Conservation (phyloP, 2,113 vertebrate species). For the Sigmodon hispidus region DNA sequence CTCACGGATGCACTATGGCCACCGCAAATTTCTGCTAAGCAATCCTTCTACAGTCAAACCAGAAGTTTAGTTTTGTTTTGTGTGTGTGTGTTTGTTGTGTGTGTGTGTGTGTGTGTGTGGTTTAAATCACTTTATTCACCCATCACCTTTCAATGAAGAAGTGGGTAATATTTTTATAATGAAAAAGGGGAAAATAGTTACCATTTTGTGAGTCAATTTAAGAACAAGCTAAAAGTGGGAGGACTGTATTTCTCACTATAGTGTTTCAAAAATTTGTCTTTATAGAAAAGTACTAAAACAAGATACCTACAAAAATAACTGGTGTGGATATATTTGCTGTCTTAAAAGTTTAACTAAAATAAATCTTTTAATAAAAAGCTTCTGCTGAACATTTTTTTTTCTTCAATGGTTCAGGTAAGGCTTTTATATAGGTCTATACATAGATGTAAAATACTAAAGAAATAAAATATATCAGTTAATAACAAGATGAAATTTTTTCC, state of each 20-base stretch:
- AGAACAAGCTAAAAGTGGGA: conserved; percentile 31
- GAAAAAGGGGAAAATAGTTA: conserved; percentile 44
- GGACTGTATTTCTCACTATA: conserved; percentile 42
- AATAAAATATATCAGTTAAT: conserved; percentile 21
- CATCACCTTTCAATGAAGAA: too few species aligned
- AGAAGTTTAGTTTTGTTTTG: too few species aligned
- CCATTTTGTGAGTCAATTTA: conserved; percentile 37
- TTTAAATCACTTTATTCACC: too few species aligned
- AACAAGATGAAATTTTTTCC: conserved; percentile 22
- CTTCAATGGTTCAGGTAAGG: background rate
- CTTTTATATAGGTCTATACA: background rate
- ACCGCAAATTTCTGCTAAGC: too few species aligned
- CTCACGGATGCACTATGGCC: too few species aligned
- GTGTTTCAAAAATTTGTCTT: conserved; percentile 54
- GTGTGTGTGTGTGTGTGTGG: too few species aligned
- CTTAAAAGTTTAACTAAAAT: conserved; percentile 50
- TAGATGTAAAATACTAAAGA: background rate
- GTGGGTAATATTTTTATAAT: background rate
- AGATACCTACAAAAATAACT: conserved; percentile 37
- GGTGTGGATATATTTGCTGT: conserved; percentile 34
- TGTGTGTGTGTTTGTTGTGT: too few species aligned
- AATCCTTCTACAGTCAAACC: too few species aligned
- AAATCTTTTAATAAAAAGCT: background rate
- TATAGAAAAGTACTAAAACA: conserved; percentile 38
- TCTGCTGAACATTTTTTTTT: background rate